A percentile compares a stretch with the other conserved stretches of the same genome.
Conservation (phyloP, 2,797 vertebrate species). For the Hafferia zeledoni region DNA sequence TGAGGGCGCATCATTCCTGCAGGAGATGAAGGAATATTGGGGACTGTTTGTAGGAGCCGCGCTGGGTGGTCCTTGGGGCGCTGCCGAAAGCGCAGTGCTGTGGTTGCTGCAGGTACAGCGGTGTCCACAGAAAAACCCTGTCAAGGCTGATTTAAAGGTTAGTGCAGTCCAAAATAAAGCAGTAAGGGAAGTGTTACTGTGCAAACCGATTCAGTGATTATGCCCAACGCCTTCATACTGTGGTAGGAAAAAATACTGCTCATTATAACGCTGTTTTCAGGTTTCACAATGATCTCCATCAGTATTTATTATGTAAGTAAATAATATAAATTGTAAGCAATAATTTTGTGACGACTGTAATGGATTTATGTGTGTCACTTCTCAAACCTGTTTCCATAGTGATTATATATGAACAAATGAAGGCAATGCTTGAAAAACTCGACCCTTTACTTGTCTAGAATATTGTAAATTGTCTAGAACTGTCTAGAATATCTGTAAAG, state of each 20-base stretch:
- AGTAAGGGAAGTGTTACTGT: background rate
- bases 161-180: background rate
- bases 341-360: background rate
- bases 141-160: background rate
- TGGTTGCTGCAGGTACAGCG: background rate
- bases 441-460: background rate
- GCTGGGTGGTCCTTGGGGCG: background rate
- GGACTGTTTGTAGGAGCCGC: background rate
- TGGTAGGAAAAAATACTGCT: background rate
- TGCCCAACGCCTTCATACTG: background rate
- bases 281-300: background rate
- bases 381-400: conserved; percentile 48
- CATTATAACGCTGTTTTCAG: background rate
- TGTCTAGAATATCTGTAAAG: background rate
- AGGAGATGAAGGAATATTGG: background rate
- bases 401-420: conserved; percentile 17
- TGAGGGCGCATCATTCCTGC: fast-evolving
- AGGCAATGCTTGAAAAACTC: background rate
- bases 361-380: background rate
- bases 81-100: background rate
- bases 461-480: background rate
- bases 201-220: fast-evolving
- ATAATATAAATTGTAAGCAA: background rate
- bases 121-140: background rate
- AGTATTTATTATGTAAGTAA: background rate